Percentiles rank a stretch among this genome's conserved stretches.
These are phyloP conservation scores for Sarcophilus harrisii DNA, from an alignment of 2,797 vertebrate species.

Conservation along the genomic window DNA sequence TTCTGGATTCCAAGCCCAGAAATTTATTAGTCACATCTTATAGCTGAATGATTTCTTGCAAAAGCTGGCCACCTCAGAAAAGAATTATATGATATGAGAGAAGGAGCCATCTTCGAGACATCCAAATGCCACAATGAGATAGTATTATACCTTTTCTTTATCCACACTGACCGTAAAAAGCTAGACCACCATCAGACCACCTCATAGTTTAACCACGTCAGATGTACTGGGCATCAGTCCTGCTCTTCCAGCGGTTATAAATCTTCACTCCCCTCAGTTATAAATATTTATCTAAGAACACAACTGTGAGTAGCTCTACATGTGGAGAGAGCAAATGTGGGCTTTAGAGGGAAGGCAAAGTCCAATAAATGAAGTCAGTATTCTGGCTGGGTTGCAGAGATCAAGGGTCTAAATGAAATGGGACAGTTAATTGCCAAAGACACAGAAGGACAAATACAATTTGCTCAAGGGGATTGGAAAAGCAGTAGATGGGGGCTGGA, in stretches of 20 bases:
- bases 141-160: neutral
- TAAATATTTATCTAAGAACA: slow-evolving; percentile 4
- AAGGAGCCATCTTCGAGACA: neutral
- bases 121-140: neutral
- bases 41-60: neutral
- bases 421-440: slow-evolving; percentile 43
- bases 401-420: slow-evolving; percentile 41
- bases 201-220: neutral
- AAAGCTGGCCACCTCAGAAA: neutral
- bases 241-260: neutral
- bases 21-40: neutral
- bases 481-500: neutral
- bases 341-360: neutral
- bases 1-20: neutral
- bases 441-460: slow-evolving; percentile 36
- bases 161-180: neutral
- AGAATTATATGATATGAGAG: neutral
- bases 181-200: neutral
- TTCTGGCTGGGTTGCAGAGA: slow-evolving; percentile 36
- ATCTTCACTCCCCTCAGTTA: neutral
- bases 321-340: neutral
- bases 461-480: slow-evolving; percentile 35
- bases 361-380: slow-evolving; percentile 11
- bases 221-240: neutral
- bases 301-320: neutral